Evolutionary conservation across 2,113 vertebrate genomes (phyloP).

Genomic region (Datnioides undecimradiatus): DNA sequence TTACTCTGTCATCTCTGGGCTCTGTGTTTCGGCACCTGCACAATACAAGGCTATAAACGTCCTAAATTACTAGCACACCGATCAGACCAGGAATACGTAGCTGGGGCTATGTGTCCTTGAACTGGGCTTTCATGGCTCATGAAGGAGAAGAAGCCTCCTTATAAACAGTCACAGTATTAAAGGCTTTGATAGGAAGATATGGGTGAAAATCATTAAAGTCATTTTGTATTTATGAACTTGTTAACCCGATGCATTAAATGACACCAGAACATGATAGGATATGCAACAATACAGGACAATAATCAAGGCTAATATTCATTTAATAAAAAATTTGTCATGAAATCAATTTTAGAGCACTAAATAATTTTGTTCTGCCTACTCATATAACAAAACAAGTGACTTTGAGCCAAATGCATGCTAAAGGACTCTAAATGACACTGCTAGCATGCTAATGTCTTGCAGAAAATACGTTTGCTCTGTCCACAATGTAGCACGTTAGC

Average conservation of each 20-base stretch:
- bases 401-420: too few relatives aligned
- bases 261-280: neutral
- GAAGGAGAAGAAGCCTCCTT: neutral
- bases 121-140: conserved; percentile 9
- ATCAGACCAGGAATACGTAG: conserved; percentile 18
- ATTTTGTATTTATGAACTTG: neutral
- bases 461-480: too few relatives aligned
- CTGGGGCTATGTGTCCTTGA: neutral
- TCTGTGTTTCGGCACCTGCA: conserved; percentile 46
- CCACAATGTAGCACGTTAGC: too few relatives aligned
- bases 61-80: conserved; percentile 42
- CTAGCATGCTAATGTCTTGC: neutral
- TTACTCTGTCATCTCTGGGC: conserved; percentile 49
- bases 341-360: too few relatives aligned
- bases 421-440: too few relatives aligned
- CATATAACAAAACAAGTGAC: too few relatives aligned
- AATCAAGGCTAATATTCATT: too few relatives aligned
- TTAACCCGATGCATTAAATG: too few relatives aligned
- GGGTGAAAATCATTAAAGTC: neutral
- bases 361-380: too few relatives aligned
- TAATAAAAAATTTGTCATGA: too few relatives aligned
- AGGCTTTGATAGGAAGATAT: neutral
- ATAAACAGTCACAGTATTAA: neutral
- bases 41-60: conserved; percentile 21
- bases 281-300: neutral